Evolutionary conservation across 2,797 vertebrate species (phyloP).

Genomic region (Scleropages formosus): DNA sequence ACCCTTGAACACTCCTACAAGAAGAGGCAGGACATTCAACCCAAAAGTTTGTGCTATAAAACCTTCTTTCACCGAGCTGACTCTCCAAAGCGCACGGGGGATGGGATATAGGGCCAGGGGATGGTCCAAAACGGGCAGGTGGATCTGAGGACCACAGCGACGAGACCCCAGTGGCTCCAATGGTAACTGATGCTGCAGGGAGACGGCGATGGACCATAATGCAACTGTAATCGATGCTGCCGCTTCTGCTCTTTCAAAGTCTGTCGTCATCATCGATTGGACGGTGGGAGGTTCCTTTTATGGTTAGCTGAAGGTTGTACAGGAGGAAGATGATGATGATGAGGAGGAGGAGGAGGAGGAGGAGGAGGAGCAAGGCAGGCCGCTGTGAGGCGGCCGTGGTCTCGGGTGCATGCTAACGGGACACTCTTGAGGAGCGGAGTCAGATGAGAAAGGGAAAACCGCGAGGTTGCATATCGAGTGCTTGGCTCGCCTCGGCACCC

Average conservation of each 20-base stretch:
- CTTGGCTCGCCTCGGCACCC: constrained; percentile 54
- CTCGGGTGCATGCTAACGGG: constrained; percentile 36
- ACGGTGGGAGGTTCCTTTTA: neutral
- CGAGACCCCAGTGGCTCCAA: too few relatives aligned
- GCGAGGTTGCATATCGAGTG: constrained; percentile 55
- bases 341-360: constrained; percentile 36
- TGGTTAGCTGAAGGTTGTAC: constrained; percentile 20
- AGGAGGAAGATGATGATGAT: constrained; percentile 22
- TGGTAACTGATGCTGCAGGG: too few relatives aligned
- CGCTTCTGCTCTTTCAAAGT: neutral
- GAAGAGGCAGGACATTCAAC: constrained; percentile 44
- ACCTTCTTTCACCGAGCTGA: constrained; percentile 37
- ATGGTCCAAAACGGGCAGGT: neutral
- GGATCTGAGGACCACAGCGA: neutral
- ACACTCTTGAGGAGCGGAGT: neutral
- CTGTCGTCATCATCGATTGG: neutral
- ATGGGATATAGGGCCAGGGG: too few relatives aligned
- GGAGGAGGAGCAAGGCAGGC: constrained; percentile 19
- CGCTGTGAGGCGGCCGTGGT: constrained; percentile 24
- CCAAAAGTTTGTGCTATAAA: constrained; percentile 60
- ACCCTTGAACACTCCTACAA: constrained; percentile 37
- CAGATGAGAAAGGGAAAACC: neutral
- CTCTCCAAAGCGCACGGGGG: neutral
- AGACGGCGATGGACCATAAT: neutral
- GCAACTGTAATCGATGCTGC: neutral